These are phyloP conservation scores for Meliscaeva auricollis DNA, from an alignment of 2,888 invertebrate species.

Conservation along the genomic window DNA sequence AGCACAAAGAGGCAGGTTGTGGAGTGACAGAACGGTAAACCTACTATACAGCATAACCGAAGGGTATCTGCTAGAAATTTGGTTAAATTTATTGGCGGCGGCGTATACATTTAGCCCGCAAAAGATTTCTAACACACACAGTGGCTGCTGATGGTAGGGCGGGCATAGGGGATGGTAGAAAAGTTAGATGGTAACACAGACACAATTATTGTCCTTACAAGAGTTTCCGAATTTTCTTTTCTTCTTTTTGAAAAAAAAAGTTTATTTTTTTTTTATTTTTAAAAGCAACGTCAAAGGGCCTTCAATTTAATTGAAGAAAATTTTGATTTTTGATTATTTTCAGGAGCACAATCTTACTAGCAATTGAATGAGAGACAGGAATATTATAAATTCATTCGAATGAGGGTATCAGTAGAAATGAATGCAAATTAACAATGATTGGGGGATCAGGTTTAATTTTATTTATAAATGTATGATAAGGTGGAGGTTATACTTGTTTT, in stretches of 20 bases:
- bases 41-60: slow-evolving; percentile 27
- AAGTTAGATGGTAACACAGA: slow-evolving; percentile 46
- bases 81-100: slow-evolving; percentile 73
- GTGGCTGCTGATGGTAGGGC: not conserved
- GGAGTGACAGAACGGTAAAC: slow-evolving; percentile 57
- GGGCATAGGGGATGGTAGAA: not conserved
- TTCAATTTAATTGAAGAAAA: slow-evolving; percentile 72
- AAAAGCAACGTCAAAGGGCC: slow-evolving; percentile 64
- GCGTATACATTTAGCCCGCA: slow-evolving; percentile 55
- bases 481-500: not conserved
- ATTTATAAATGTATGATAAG: slow-evolving; percentile 8
- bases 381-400: slow-evolving; percentile 35
- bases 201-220: slow-evolving; percentile 55
- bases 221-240: slow-evolving; percentile 15
- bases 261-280: too few species aligned
- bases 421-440: slow-evolving; percentile 61
- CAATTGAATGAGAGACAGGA: slow-evolving; percentile 44
- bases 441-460: slow-evolving; percentile 47
- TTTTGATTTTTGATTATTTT: slow-evolving; percentile 58
- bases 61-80: slow-evolving; percentile 67
- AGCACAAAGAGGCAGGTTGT: slow-evolving; percentile 59
- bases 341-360: slow-evolving; percentile 49
- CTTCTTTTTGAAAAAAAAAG: too few species aligned
- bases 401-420: slow-evolving; percentile 34
- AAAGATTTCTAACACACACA: slow-evolving; percentile 33